A percentile compares a stretch with the other conserved stretches of the same genome.
Evolutionary conservation across 2,888 invertebrate genomes (phyloP).

Genomic region (Diogma glabrata): DNA sequence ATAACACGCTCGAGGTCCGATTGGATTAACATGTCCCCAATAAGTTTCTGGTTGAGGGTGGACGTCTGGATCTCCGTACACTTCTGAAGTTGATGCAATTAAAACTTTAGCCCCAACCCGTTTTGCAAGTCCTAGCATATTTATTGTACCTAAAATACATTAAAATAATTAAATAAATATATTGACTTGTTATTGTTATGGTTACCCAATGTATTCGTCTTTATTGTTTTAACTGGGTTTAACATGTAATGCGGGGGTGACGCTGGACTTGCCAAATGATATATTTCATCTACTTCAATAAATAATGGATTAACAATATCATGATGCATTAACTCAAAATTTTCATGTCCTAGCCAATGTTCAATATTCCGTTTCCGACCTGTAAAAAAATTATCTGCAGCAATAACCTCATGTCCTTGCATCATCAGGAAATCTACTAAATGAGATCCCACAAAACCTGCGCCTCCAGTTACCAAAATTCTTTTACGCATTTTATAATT

Average conservation of each 20-base stretch:
- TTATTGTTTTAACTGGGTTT: slow-evolving; percentile 98
- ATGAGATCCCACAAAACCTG: slow-evolving; percentile 99
- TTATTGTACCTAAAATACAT: slow-evolving; percentile 55
- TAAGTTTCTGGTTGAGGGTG: slow-evolving; percentile 97
- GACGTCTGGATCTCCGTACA: slow-evolving; percentile 96
- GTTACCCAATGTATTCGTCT: slow-evolving; percentile 88
- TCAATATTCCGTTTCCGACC: slow-evolving; percentile 94
- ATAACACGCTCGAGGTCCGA: slow-evolving; percentile 92
- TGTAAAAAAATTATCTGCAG: slow-evolving; percentile 97
- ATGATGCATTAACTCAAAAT: slow-evolving; percentile 97
- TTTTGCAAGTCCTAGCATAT: slow-evolving; percentile 84
- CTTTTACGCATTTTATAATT: slow-evolving; percentile 87
- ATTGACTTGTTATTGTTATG: background rate
- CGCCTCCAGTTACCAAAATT: slow-evolving; percentile 88
- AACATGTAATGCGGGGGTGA: slow-evolving; percentile 99
- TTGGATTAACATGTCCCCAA: slow-evolving; percentile 99
- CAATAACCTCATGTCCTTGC: slow-evolving; percentile 92
- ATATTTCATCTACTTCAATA: slow-evolving; percentile 96
- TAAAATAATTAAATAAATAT: background rate
- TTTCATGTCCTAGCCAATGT: slow-evolving; percentile 98
- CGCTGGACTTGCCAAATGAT: slow-evolving; percentile 97
- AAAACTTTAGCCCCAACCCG: slow-evolving; percentile 84
- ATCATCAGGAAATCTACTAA: slow-evolving; percentile 91
- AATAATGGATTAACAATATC: slow-evolving; percentile 96
- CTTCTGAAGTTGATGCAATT: slow-evolving; percentile 97